Evolutionary conservation across 2,113 vertebrate species (phyloP).

Genomic region (Scomber colias): DNA sequence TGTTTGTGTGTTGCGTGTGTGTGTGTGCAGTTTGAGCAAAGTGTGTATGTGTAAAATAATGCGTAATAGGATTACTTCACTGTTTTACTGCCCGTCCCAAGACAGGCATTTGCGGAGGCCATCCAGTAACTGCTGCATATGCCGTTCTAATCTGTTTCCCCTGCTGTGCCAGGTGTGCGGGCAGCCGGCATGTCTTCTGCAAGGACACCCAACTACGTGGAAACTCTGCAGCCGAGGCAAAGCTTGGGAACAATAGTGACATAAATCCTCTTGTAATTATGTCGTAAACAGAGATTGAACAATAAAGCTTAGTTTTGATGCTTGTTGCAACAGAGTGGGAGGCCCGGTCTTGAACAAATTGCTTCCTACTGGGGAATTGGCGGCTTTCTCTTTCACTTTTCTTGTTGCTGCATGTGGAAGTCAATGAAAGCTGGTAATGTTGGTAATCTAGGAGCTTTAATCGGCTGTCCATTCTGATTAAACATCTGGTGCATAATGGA

Average conservation of each 20-base stretch:
- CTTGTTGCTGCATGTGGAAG: constrained; percentile 22
- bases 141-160: constrained; percentile 73
- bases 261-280: constrained; percentile 77
- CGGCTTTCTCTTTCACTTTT: not conserved
- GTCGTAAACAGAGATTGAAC: constrained; percentile 66
- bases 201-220: constrained; percentile 63
- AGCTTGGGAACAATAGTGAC: constrained; percentile 43
- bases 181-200: constrained; percentile 67
- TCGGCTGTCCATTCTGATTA: constrained; percentile 49
- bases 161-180: constrained; percentile 76
- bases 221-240: constrained; percentile 63
- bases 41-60: constrained; percentile 29
- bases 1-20: not conserved
- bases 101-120: constrained; percentile 62
- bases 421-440: constrained; percentile 27
- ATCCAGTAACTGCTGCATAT: constrained; percentile 74
- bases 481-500: constrained; percentile 53
- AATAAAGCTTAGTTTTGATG: constrained; percentile 71
- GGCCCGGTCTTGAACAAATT: constrained; percentile 31
- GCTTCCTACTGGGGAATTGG: constrained; percentile 3
- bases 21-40: constrained; percentile 9
- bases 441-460: constrained; percentile 26
- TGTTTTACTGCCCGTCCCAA: constrained; percentile 76
- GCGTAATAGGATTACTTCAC: constrained; percentile 59
- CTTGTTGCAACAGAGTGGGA: constrained; percentile 30